Evolutionary conservation across 2,797 vertebrate species (phyloP).

Genomic region (Sciurus carolinensis): DNA sequence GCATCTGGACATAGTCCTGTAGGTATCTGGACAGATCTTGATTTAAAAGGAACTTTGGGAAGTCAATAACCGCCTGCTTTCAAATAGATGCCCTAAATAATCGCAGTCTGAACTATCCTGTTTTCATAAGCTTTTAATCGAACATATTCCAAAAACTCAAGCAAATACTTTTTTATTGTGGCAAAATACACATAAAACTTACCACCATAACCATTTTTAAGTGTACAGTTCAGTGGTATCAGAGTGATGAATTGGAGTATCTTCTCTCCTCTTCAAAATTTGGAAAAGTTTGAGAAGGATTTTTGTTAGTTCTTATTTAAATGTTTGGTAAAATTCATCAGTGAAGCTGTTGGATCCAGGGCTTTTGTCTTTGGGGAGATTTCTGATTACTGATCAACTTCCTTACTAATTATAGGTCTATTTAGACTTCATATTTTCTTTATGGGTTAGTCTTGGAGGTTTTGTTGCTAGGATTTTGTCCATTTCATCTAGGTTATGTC

Average conservation of each 20-base stretch:
- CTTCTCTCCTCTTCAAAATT: not conserved
- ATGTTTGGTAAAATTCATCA: not conserved
- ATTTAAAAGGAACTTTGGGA: not conserved
- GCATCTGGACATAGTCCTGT: not conserved
- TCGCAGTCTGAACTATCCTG: not conserved
- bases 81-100: not conserved
- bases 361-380: not conserved
- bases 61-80: not conserved
- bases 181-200: not conserved
- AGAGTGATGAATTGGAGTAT: not conserved
- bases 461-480: not conserved
- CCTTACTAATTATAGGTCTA: not conserved
- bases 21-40: not conserved
- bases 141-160: slow-evolving; percentile 3
- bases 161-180: not conserved
- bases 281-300: not conserved
- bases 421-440: not conserved
- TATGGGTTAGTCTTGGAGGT: not conserved
- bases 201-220: not conserved
- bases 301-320: not conserved
- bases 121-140: not conserved
- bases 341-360: not conserved
- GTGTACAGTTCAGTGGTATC: not conserved
- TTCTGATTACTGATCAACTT: not conserved
- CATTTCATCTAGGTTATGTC: not conserved